A percentile compares a stretch with the other conserved stretches of the same genome.
These are phyloP conservation scores for Redunca redunca DNA, from an alignment of 2,113 vertebrate genomes.

Conservation along the genomic window DNA sequence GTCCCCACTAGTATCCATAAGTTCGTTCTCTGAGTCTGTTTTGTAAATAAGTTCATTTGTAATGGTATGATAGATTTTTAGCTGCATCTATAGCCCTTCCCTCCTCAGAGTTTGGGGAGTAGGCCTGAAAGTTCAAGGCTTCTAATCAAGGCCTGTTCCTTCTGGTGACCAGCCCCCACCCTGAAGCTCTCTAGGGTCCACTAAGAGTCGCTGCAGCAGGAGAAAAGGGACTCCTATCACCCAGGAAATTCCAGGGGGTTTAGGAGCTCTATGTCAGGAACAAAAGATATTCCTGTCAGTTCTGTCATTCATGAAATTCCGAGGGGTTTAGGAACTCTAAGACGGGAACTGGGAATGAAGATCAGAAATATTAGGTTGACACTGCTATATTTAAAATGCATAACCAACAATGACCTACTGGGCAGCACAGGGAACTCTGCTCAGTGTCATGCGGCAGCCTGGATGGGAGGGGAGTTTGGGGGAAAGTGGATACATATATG, in stretches of 20 bases:
- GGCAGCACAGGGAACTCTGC: background rate
- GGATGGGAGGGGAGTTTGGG: background rate
- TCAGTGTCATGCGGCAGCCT: background rate
- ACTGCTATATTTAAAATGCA: background rate
- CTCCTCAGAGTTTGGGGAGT: background rate
- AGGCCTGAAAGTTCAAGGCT: background rate
- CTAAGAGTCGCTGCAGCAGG: background rate
- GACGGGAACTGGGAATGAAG: background rate
- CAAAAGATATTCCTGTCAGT: background rate
- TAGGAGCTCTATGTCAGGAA: background rate
- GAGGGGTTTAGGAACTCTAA: background rate
- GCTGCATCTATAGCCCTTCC: background rate
- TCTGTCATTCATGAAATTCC: background rate
- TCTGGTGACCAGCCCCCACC: background rate
- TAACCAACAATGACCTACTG: background rate
- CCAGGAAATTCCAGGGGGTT: background rate
- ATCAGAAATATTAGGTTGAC: background rate
- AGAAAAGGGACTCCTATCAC: background rate
- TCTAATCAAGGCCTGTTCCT: background rate
- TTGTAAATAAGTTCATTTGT: background rate
- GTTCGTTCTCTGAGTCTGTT: background rate
- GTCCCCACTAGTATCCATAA: background rate
- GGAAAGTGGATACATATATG: background rate
- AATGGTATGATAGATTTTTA: background rate
- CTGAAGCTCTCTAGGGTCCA: background rate